Evolutionary conservation across 2,888 invertebrate genomes (phyloP).

Genomic region (Biston betularia): DNA sequence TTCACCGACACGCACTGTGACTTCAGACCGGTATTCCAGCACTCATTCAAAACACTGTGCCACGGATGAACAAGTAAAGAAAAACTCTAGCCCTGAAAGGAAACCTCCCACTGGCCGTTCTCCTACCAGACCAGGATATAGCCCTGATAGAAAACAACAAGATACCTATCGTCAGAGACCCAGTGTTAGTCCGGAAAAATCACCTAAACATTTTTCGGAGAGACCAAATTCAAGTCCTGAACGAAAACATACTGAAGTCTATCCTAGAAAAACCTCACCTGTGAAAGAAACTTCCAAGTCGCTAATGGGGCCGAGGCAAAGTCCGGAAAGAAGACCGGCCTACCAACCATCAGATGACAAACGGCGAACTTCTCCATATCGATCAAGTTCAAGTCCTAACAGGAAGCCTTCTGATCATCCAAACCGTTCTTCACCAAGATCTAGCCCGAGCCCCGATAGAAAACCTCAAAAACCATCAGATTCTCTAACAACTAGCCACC

Average conservation of each 20-base stretch:
- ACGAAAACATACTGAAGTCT: constrained; percentile 43
- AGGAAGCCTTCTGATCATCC: constrained; percentile 25
- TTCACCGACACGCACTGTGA: constrained; percentile 66
- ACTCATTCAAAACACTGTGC: constrained; percentile 64
- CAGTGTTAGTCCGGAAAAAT: constrained; percentile 70
- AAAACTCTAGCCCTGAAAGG: constrained; percentile 60
- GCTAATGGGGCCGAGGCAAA: constrained; percentile 49
- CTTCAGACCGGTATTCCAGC: constrained; percentile 62
- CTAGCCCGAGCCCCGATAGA: constrained; percentile 56
- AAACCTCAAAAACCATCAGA: constrained; percentile 36
- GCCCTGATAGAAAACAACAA: constrained; percentile 65
- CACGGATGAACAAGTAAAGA: constrained; percentile 62
- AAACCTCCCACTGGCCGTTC: constrained; percentile 61
- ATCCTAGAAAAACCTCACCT: constrained; percentile 40
- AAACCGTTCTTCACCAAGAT: constrained; percentile 33
- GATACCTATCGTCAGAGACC: constrained; percentile 56
- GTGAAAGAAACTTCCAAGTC: constrained; percentile 27
- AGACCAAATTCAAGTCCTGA: constrained; percentile 61
- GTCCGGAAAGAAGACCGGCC: constrained; percentile 54
- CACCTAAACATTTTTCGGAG: constrained; percentile 46
- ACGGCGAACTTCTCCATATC: constrained; percentile 21
- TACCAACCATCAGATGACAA: constrained; percentile 32
- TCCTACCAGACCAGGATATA: constrained; percentile 60
- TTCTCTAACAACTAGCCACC: neutral
- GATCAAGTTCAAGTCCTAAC: constrained; percentile 32